Evolutionary conservation across 2,888 invertebrate species (phyloP).

Genomic region (Caenorhabditis angaria): DNA sequence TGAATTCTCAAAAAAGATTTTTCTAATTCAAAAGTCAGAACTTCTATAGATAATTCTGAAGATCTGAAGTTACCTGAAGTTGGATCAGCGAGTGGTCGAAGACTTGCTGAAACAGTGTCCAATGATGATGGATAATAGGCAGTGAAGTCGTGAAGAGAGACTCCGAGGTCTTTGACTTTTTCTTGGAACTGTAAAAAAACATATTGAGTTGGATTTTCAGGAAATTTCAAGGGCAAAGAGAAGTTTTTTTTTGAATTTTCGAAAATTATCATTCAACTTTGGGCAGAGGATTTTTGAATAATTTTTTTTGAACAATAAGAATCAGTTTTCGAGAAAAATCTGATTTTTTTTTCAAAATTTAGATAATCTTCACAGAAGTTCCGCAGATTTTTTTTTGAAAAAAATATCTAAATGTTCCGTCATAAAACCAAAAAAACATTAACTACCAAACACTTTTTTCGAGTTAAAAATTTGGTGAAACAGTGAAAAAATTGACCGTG

Average conservation of each 20-base stretch:
- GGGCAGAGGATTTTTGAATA: background rate
- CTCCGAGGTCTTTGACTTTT: slow-evolving; percentile 51
- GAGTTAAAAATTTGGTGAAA: too few relatives aligned
- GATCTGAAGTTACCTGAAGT: slow-evolving; percentile 36
- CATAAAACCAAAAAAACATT: too few relatives aligned
- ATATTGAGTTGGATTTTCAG: background rate
- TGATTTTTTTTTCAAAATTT: background rate
- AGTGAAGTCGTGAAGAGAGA: slow-evolving; percentile 55
- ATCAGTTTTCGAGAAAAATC: background rate
- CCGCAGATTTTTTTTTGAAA: too few relatives aligned
- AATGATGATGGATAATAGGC: slow-evolving; percentile 52
- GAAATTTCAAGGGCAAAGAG: background rate
- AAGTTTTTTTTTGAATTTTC: too few relatives aligned
- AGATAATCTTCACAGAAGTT: background rate
- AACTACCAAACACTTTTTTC: too few relatives aligned
- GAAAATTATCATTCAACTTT: too few relatives aligned
- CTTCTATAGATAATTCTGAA: too few relatives aligned
- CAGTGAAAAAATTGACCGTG: too few relatives aligned
- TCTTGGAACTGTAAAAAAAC: slow-evolving; percentile 36
- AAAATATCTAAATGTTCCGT: too few relatives aligned
- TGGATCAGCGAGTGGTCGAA: slow-evolving; percentile 53
- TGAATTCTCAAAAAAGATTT: too few relatives aligned
- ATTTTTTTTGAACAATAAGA: background rate
- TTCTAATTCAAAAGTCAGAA: slow-evolving; percentile 9
- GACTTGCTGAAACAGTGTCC: slow-evolving; percentile 52